Conservation (phyloP, 2,888 invertebrate species). For the Pherbina coryleti region DNA sequence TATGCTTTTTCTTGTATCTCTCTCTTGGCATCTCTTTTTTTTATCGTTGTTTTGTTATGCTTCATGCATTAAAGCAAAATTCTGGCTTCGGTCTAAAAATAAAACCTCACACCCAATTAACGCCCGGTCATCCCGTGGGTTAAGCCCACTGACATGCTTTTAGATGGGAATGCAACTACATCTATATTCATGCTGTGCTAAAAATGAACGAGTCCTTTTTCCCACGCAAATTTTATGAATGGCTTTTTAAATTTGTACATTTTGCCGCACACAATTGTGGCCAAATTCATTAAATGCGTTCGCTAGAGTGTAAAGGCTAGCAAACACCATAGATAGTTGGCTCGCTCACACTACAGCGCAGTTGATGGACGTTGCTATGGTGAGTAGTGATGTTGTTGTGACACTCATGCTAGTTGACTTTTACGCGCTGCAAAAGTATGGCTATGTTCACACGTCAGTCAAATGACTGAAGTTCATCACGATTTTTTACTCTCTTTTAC, state of each 20-base stretch:
- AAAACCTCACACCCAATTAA: neutral
- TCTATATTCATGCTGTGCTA: neutral
- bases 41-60: no score
- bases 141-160: neutral
- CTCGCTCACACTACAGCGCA: neutral
- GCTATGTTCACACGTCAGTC: no score
- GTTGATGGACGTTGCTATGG: neutral
- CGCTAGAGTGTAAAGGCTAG: neutral
- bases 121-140: neutral
- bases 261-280: constrained; percentile 2
- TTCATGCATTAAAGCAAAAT: neutral
- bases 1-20: no score
- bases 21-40: no score
- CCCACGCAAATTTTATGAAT: constrained; percentile 52
- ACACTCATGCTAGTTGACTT: neutral
- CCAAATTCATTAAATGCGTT: neutral
- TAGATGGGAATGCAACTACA: neutral
- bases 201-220: constrained; percentile 16
- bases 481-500: no score
- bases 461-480: no score
- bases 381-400: constrained; percentile 20
- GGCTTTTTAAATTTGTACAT: constrained; percentile 45
- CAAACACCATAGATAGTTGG: neutral
- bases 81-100: neutral
- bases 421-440: neutral